Evolutionary conservation across 1,140 invertebrate genomes (phyloP).

Genomic region (Lepidurus arcticus): DNA sequence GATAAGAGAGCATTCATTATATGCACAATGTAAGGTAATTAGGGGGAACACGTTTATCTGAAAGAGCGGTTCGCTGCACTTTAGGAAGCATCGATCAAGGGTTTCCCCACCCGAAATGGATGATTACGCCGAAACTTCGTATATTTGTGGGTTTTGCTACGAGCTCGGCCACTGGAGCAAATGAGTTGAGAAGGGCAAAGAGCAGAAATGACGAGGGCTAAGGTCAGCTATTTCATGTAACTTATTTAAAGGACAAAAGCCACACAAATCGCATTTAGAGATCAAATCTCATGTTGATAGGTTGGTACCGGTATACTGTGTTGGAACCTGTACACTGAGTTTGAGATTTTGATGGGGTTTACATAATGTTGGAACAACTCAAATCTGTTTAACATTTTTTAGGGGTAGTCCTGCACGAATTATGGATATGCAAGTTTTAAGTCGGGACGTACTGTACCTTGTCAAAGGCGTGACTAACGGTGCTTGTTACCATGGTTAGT

Average conservation of each 20-base stretch:
- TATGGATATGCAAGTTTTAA: too few species aligned
- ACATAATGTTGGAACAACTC: too few species aligned
- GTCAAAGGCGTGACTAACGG: too few species aligned
- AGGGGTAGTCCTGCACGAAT: too few species aligned
- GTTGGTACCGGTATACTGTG: too few species aligned
- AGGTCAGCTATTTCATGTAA: conserved; percentile 10
- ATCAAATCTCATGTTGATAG: too few species aligned
- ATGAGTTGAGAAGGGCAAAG: conserved; percentile 4
- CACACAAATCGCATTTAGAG: not conserved
- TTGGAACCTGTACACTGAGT: too few species aligned
- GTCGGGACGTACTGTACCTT: too few species aligned
- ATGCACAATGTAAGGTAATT: conserved; percentile 5
- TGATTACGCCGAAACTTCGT: not conserved
- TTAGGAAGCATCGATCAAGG: conserved; percentile 1
- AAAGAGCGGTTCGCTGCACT: conserved; percentile 7
- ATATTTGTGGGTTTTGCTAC: not conserved
- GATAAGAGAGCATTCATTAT: not conserved
- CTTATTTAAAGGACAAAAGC: not conserved
- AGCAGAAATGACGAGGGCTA: not conserved
- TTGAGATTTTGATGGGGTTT: too few species aligned
- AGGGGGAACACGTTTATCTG: not conserved
- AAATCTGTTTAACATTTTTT: too few species aligned
- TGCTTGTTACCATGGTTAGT: too few species aligned
- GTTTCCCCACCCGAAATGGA: not conserved
- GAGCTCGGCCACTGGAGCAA: not conserved